Conservation (phyloP, 2,113 vertebrate species). For the Odontesthes bonariensis region DNA sequence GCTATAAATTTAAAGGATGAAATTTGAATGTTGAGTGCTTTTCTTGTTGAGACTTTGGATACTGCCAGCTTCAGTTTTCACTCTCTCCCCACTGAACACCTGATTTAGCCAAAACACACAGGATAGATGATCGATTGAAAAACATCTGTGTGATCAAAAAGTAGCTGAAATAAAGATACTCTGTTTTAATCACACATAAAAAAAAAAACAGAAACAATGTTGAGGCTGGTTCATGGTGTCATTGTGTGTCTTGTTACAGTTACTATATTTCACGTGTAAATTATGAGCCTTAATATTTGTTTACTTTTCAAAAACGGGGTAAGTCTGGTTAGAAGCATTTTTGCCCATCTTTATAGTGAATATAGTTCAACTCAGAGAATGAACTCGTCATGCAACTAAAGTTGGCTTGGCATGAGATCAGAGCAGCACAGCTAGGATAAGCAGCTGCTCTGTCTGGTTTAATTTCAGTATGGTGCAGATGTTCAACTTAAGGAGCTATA, state of each 20-base stretch:
- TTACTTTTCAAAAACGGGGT: not conserved
- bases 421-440: constrained; percentile 39
- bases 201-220: not conserved
- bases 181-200: not conserved
- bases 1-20: constrained; percentile 16
- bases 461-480: no score
- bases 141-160: not conserved
- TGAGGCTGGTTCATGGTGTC: not conserved
- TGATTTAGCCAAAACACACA: no score
- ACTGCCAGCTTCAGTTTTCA: not conserved
- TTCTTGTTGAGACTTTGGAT: not conserved
- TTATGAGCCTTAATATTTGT: not conserved
- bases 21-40: constrained; percentile 14
- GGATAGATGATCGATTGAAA: not conserved
- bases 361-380: constrained; percentile 20
- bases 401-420: constrained; percentile 50
- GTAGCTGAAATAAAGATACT: not conserved
- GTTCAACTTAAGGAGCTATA: no score
- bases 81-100: no score
- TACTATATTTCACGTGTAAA: not conserved
- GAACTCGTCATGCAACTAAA: constrained; percentile 34
- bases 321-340: not conserved
- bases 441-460: not conserved
- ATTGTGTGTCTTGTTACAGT: not conserved
- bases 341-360: not conserved